phyloP scores from a whole-genome alignment of 2,113 vertebrate species.

The Mobula hypostoma region DNA sequence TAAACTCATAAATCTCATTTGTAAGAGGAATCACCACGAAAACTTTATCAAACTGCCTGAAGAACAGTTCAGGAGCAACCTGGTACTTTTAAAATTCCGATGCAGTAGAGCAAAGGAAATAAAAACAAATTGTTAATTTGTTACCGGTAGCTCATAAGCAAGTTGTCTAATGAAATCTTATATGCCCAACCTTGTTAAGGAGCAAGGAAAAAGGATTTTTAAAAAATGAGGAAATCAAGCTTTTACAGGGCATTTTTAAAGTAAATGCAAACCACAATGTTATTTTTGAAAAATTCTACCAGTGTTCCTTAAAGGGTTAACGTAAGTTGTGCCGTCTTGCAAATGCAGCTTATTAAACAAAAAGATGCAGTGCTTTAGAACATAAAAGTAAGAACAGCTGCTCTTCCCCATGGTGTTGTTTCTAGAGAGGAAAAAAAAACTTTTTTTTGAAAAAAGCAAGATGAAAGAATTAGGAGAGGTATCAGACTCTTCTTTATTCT shows the following conservation, averaged over 20 bases:
- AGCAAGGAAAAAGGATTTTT: not conserved
- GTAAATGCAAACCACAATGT: not conserved
- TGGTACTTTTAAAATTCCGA: not conserved
- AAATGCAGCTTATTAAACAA: constrained; percentile 33
- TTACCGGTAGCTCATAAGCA: not conserved
- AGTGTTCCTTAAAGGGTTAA: constrained; percentile 30
- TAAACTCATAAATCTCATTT: not conserved
- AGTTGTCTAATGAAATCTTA: not conserved
- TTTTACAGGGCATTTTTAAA: too few species aligned
- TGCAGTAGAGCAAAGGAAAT: not conserved
- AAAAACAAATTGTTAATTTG: not conserved
- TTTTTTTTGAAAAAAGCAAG: not conserved
- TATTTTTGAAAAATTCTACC: not conserved
- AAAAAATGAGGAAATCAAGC: not conserved
- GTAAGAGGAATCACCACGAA: not conserved
- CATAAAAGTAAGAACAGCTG: constrained; percentile 36
- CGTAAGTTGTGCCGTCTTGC: constrained; percentile 3
- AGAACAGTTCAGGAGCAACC: not conserved
- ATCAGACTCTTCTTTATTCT: constrained; percentile 46
- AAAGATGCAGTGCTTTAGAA: constrained; percentile 27
- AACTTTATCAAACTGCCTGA: not conserved
- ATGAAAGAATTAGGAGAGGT: constrained; percentile 42
- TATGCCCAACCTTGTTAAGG: not conserved
- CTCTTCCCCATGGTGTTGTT: constrained; percentile 25
- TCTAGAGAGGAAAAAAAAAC: constrained; percentile 27